These are phyloP conservation scores for Acholoe squamosa DNA, from an alignment of 2,888 invertebrate species.

Conservation along the genomic window DNA sequence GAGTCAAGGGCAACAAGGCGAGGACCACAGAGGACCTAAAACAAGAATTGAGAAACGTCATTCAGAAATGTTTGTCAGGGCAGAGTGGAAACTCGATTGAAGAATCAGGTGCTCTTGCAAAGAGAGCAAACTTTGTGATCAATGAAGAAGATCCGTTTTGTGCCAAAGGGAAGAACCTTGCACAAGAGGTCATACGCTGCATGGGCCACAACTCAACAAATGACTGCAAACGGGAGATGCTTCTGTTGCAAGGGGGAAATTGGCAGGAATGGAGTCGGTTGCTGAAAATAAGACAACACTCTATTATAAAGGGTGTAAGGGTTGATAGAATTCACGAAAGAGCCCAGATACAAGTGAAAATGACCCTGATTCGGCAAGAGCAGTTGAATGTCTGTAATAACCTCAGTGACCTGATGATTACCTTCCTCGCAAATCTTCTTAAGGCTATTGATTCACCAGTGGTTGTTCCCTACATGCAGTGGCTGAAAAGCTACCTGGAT, in stretches of 20 bases:
- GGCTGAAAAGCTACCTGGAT: slow-evolving; percentile 20
- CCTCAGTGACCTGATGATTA: slow-evolving; percentile 1
- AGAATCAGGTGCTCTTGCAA: neutral
- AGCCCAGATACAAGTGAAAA: neutral
- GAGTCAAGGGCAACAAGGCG: neutral
- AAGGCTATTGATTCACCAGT: neutral
- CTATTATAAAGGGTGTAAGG: neutral
- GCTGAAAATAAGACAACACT: neutral
- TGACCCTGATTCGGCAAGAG: neutral
- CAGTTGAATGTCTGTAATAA: neutral
- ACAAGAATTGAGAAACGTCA: neutral
- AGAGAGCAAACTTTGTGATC: neutral
- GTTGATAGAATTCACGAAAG: neutral
- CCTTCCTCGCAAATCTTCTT: neutral
- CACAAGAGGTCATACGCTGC: neutral
- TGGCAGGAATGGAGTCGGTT: slow-evolving; percentile 43
- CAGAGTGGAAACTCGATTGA: neutral
- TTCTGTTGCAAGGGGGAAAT: neutral
- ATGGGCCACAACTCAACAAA: neutral
- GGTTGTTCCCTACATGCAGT: neutral
- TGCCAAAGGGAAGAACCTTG: neutral
- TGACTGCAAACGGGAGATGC: slow-evolving; percentile 32
- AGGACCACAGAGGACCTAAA: neutral
- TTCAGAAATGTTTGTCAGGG: neutral
- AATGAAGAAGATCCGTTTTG: neutral